A percentile compares a stretch with the other conserved stretches of the same genome.
Evolutionary conservation across 2,888 invertebrate genomes (phyloP).

Genomic region (Argyresthia albistria): DNA sequence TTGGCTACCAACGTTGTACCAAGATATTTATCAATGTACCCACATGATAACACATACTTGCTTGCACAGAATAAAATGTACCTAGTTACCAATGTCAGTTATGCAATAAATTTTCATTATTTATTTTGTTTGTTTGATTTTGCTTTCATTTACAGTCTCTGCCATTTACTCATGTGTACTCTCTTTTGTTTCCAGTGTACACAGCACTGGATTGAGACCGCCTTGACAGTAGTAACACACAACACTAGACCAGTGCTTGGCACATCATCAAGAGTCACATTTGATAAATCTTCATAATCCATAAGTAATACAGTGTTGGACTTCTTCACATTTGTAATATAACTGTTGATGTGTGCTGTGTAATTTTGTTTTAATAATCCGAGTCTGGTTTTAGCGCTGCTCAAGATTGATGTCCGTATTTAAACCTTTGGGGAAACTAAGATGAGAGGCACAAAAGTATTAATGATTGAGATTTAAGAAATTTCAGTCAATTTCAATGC

Average conservation of each 20-base stretch:
- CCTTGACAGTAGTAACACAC: slow-evolving; percentile 30
- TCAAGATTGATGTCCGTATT: not conserved
- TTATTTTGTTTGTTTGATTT: not conserved
- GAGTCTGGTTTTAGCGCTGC: slow-evolving; percentile 2
- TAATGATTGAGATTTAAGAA: not conserved
- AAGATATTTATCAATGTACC: too few relatives aligned
- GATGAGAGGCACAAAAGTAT: not conserved
- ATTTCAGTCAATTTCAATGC: not conserved
- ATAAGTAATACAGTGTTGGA: slow-evolving; percentile 18
- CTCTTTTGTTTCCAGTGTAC: slow-evolving; percentile 30
- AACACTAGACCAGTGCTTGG: slow-evolving; percentile 39
- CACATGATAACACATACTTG: too few relatives aligned
- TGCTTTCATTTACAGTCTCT: slow-evolving; percentile 21
- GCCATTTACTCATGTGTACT: too few relatives aligned
- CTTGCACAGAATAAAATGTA: too few relatives aligned
- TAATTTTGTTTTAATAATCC: slow-evolving; percentile 1
- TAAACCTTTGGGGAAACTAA: not conserved
- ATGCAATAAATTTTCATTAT: too few relatives aligned
- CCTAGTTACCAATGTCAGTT: too few relatives aligned
- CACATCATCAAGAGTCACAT: slow-evolving; percentile 31
- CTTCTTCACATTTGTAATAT: slow-evolving; percentile 4
- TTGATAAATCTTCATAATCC: slow-evolving; percentile 32
- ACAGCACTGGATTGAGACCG: slow-evolving; percentile 49
- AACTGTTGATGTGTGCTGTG: slow-evolving; percentile 6
- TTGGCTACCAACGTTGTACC: too few relatives aligned